Conservation (phyloP, 2,113 vertebrate species). For the Climacteris rufus region DNA sequence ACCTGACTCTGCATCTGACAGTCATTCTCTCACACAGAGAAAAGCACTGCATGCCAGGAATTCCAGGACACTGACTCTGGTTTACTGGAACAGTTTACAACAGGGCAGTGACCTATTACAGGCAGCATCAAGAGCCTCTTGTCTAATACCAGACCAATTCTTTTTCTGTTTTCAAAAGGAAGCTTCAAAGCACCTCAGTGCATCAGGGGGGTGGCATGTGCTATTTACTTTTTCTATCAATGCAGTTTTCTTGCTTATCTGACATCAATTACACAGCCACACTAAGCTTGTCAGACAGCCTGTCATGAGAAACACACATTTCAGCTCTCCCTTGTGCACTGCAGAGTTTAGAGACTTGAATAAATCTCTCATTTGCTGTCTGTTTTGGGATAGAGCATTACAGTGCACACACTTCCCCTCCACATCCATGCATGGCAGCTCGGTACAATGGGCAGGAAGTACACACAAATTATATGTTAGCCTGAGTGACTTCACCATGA, state of each 20-base stretch:
- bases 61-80: constrained; percentile 43
- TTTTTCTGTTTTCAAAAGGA: neutral
- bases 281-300: neutral
- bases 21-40: neutral
- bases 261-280: neutral
- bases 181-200: neutral
- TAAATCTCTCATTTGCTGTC: neutral
- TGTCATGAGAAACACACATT: neutral
- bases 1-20: neutral
- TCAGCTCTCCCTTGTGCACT: neutral
- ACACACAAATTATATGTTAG: neutral
- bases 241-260: neutral
- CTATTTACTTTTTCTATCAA: neutral
- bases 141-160: neutral
- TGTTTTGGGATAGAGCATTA: neutral
- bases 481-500: neutral
- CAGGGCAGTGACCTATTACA: constrained; percentile 43
- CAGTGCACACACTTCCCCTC: neutral
- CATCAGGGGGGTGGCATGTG: neutral
- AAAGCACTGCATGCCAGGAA: neutral
- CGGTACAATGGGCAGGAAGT: neutral
- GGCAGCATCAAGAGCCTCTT: neutral
- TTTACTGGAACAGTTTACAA: constrained; percentile 55
- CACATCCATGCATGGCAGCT: rapidly evolving
- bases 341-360: neutral